phyloP scores from a whole-genome alignment of 1,140 invertebrate species.

The Procambarus clarkii region DNA sequence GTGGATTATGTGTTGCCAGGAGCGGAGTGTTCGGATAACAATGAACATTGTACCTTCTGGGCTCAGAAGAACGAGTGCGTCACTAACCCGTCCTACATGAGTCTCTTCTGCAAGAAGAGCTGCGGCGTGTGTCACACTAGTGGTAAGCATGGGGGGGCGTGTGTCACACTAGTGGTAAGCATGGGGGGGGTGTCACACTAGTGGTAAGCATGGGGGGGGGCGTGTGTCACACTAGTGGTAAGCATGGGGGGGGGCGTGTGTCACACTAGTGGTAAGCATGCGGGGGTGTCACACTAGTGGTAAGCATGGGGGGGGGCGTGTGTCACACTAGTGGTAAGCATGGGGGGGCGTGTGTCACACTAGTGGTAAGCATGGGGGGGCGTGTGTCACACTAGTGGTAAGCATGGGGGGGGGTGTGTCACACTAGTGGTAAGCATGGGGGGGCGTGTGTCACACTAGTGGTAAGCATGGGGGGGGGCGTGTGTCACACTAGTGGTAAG shows the following conservation, averaged over 20 bases:
- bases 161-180: constrained; percentile 31
- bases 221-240: constrained; percentile 73
- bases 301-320: constrained; percentile 59
- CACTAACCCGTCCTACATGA: constrained; percentile 75
- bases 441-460: constrained; percentile 73
- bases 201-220: constrained; percentile 45
- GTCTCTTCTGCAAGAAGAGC: constrained; percentile 74
- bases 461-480: constrained; percentile 60
- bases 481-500: constrained; percentile 73
- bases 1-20: neutral
- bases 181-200: constrained; percentile 73
- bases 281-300: constrained; percentile 73
- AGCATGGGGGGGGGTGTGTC: constrained; percentile 73
- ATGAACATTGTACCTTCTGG: constrained; percentile 74
- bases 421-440: constrained; percentile 47
- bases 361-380: constrained; percentile 43
- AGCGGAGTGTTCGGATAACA: constrained; percentile 73
- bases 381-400: constrained; percentile 73
- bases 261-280: constrained; percentile 66
- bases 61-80: constrained; percentile 74
- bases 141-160: neutral
- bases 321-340: constrained; percentile 73
- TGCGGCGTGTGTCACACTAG: constrained; percentile 74
- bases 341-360: constrained; percentile 73
- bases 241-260: constrained; percentile 73